These are phyloP conservation scores for Agrotis exclamationis DNA, from an alignment of 2,888 invertebrate genomes.

Conservation along the genomic window DNA sequence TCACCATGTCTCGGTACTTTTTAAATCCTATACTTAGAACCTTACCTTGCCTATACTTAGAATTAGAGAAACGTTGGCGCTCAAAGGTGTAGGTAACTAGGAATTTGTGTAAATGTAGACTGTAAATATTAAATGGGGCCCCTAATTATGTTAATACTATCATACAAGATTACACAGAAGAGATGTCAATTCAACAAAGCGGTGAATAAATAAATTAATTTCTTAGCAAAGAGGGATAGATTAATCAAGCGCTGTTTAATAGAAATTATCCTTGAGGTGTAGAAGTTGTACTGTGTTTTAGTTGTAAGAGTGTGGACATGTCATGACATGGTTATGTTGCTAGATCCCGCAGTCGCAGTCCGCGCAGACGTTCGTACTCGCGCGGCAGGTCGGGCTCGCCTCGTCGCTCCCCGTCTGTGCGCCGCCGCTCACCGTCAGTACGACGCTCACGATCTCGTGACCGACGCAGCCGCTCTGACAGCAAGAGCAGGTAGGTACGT, in stretches of 20 bases:
- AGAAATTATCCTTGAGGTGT: constrained; percentile 56
- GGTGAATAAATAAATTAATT: constrained; percentile 39
- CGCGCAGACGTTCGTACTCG: constrained; percentile 86
- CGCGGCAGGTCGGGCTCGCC: constrained; percentile 86
- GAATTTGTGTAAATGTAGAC: constrained; percentile 69
- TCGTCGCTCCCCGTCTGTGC: constrained; percentile 85
- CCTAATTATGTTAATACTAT: constrained; percentile 38
- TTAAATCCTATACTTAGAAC: constrained; percentile 90
- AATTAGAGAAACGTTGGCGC: constrained; percentile 77
- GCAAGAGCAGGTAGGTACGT: constrained; percentile 83
- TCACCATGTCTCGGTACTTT: constrained; percentile 90
- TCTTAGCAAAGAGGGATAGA: constrained; percentile 28
- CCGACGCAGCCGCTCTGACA: constrained; percentile 86
- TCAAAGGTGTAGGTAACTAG: constrained; percentile 72
- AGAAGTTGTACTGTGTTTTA: constrained; percentile 57
- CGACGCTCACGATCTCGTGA: constrained; percentile 86
- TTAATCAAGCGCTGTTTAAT: constrained; percentile 44
- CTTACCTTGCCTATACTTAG: constrained; percentile 84
- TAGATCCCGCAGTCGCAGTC: constrained; percentile 89
- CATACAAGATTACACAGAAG: constrained; percentile 42
- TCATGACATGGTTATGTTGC: constrained; percentile 44
- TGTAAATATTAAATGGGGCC: constrained; percentile 54
- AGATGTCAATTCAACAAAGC: constrained; percentile 42
- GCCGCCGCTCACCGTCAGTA: constrained; percentile 85
- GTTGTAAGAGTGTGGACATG: constrained; percentile 30